Base-by-base conservation (phyloP, 2,888 invertebrate genomes). In the Limenitis arthemis region DNA sequence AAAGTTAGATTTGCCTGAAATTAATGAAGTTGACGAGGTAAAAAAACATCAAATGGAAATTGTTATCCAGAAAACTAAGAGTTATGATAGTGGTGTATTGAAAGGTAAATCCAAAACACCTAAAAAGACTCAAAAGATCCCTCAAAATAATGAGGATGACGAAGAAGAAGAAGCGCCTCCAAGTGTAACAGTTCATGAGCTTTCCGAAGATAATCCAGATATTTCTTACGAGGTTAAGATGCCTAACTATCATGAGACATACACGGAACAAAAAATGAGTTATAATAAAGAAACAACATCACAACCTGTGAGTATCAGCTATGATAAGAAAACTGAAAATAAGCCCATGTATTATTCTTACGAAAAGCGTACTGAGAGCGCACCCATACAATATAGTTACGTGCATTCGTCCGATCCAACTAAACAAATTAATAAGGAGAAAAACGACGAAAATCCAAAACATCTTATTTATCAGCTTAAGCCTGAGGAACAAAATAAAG, bases 221-320 rank as follows among this genome's bases (percentile, higher is more conserved):
- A 69, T 79, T 42, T 67, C 74, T 0, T 82, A 82, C 55, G 82
- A 82, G 67, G 77, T 79, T 30, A 76, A 79, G 60, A 68, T 75
- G 1, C 85, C 85, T 6, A 81, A 76, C 51, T 74, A 79, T 51
- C 80, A 79, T 44, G 84, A 85, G 65, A 78, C 78, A 5, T 72
- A 72, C 42, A 78, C 77, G 53, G 78, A 83, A 67, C 71, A 85
- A 64, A 71, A 74, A 44, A 62, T 82, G 11, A 79, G 71, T 38
- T 85, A 82, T 53, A 79, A 83, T 44, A 84, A 79, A 60, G 70
- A 80, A 61, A 79, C 77, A 1, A 66, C 75, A 46, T 69, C 73
- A 1, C 75, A 80, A 51, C 83, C 83, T 8, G 72, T 78, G 5
- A 67, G 67, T 51, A 70, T 73, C 47, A 70, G 65, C 51, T 83